Evolutionary conservation across 2,888 invertebrate species (phyloP), one percentile per base, ranked within the genome.

Genomic region (Agrotis puta): DNA sequence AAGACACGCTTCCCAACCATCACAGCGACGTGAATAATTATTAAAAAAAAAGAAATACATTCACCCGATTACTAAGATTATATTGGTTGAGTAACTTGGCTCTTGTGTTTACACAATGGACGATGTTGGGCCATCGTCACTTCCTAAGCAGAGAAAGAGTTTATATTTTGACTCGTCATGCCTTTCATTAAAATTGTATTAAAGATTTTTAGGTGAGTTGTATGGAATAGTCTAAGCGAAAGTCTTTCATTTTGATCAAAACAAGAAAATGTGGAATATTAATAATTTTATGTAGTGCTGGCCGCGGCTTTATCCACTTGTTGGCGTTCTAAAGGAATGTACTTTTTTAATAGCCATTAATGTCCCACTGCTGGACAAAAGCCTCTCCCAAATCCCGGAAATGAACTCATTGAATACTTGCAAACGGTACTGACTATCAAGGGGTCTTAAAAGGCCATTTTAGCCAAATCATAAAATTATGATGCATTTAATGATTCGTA

Each of bases 1-100:
- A 79, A 68, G 71, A 64, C 72, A 77, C 51, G 69, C 75, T 88
- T 87, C 88, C 87, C 84, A 75, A 68, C 80, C 84, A 82, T 82
- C 88, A 84, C 78, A 69, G 72, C 82, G 61, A 70, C 70, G 79
- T 76, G 77, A 72, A 71, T 83, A 85, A 81, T 77, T 83, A 71
- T 47, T n/a, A n/a, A n/a, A n/a, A 67, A 50, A 64, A 67, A 57
- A 68, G 62, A 59, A 58, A 22, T 6, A 57, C 73, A 53, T 70
- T 78, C 78, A 76, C 78, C 64, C 67, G 77, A 76, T 80, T 64
- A 62, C 47, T 69, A 13, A 71, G 71, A 83, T 75, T 71, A 80
- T 47, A 61, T 53, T 62, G 64, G 82, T 74, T 70, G 76, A 48
- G 70, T 66, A 82, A 70, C 63, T 58, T 65, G 57, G 45, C 56